A percentile compares a stretch with the other conserved stretches of the same genome.
Evolutionary conservation across 2,113 vertebrate genomes (phyloP).

Genomic region (cattle (Bos taurus)): ARS-UCD2.0 NC_037337.1:2371501-2372000

Average conservation of each 20-base stretch:
- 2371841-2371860: neutral
- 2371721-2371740: neutral
- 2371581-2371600: neutral
- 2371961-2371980: constrained; percentile 68
- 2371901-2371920: neutral
- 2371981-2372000: constrained; percentile 55
- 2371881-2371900: neutral
- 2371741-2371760: neutral
- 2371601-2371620: neutral
- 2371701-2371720: neutral
- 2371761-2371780: neutral
- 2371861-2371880: neutral
- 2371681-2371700: neutral
- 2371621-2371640: neutral
- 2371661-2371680: neutral
- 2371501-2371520: neutral
- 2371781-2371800: neutral
- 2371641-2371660: neutral
- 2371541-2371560: neutral
- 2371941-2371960: constrained; percentile 61
- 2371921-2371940: constrained; percentile 46
- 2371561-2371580: neutral
- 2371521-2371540: neutral
- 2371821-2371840: neutral
- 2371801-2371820: neutral